phyloP scores from a whole-genome alignment of 2,888 invertebrate species.

The Saturnia pavonia region DNA sequence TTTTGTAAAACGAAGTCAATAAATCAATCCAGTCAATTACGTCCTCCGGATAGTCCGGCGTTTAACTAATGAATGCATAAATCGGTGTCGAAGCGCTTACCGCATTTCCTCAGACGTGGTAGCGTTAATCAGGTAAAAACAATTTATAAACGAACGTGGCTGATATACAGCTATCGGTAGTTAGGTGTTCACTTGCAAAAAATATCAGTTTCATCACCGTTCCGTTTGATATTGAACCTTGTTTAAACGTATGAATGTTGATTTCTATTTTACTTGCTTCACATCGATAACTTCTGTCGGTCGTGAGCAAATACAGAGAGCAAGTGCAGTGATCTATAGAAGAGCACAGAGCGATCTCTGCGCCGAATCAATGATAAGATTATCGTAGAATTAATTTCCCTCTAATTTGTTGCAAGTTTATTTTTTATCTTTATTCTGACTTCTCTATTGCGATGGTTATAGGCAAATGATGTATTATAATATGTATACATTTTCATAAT shows the following conservation, averaged over 20 bases:
- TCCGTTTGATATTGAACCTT: constrained; percentile 25
- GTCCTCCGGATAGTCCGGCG: constrained; percentile 53
- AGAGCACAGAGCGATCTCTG: constrained; percentile 36
- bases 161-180: constrained; percentile 61
- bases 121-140: constrained; percentile 65
- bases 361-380: constrained; percentile 24
- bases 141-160: constrained; percentile 61
- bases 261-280: constrained; percentile 28
- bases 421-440: background rate
- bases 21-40: constrained; percentile 67
- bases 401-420: background rate
- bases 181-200: constrained; percentile 44
- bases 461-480: background rate
- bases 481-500: background rate
- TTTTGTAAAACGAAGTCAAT: constrained; percentile 40
- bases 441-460: background rate
- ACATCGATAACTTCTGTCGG: constrained; percentile 60
- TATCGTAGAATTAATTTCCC: background rate
- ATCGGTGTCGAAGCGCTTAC: constrained; percentile 55
- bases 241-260: constrained; percentile 25
- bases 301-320: constrained; percentile 66
- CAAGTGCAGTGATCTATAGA: constrained; percentile 72
- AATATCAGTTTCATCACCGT: constrained; percentile 36
- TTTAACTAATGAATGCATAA: constrained; percentile 78
- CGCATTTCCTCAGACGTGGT: constrained; percentile 58